Conservation (phyloP, 2,113 vertebrate genomes). For the Cairina moschata region DNA sequence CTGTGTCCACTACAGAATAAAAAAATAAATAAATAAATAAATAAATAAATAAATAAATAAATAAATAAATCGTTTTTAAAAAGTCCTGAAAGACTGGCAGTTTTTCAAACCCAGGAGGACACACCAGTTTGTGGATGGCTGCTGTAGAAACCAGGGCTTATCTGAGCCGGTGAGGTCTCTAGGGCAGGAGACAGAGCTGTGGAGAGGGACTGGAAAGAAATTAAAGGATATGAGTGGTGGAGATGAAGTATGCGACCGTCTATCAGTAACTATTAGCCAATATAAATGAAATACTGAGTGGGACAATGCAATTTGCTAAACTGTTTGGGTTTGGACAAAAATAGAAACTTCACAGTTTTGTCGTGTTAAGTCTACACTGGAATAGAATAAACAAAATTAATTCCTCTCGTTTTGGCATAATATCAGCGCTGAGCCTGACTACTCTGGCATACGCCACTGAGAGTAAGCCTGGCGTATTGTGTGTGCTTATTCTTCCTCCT, state of each 20-base stretch:
- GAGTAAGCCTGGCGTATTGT: neutral
- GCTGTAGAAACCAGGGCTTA: conserved; percentile 15
- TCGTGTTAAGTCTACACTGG: neutral
- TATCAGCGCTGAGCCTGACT: neutral
- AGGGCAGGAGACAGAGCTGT: conserved; percentile 25
- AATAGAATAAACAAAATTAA: neutral
- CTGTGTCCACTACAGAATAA: neutral
- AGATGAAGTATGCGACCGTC: conserved; percentile 52
- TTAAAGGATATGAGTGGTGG: conserved; percentile 71
- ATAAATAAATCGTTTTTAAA: no score
- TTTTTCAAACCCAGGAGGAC: neutral
- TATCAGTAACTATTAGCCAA: neutral
- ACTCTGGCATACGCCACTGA: neutral
- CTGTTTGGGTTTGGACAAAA: neutral
- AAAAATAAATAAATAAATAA: neutral
- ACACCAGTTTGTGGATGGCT: neutral
- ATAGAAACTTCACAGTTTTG: neutral
- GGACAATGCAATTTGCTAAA: neutral
- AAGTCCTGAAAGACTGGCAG: neutral
- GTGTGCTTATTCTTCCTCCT: neutral
- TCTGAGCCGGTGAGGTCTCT: conserved; percentile 43
- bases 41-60: no score
- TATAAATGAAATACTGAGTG: neutral
- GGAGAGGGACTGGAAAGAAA: conserved; percentile 30
- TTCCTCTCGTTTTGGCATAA: neutral